Base-by-base conservation (phyloP, 2,113 vertebrate species). In the Psophia crepitans region DNA sequence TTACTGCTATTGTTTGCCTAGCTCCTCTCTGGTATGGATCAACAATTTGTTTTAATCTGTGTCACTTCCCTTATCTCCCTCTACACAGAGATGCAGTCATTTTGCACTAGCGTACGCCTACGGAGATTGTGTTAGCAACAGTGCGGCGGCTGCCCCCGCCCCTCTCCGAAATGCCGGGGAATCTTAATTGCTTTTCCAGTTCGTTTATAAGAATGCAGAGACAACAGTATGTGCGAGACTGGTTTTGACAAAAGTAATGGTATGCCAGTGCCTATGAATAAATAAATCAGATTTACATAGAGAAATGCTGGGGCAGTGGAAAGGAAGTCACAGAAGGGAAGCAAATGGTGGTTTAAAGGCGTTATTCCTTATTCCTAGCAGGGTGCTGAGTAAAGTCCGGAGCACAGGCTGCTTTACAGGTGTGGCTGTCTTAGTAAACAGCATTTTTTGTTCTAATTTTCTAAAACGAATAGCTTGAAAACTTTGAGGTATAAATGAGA, bases 41-140 rank as follows among this genome's bases (percentile, higher is more conserved):
- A 97, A 97, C 98, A 94, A 98, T 98, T 98, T 98, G 98, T 99
- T 98, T 98, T 98, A 98, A 98, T 99, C 98, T 98, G 22, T 98
- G 99, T 98, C 98, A 97, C 97, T 98, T 97, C 98, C 84, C 95
- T 98, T 98, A 97, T 98, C 97, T 98, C 97, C 97, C 98, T 74
- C 90, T 84, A 97, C 97, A 91, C 98, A 96, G 97, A 98, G 98
- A 94, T 85, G 96, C 97, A 96, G 97, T 97, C 97, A 75, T 96
- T 97, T 51, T 85, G 97, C 94, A 91, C 93, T 19, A 51, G 94
- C 93, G 77, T 95, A 89, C 89, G 90, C 97, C 97, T 93, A 80
- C 95, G 43, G 97, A 97, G 98, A 90, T 94, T 39, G 97, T 96
- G 97, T 94, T 96, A 95, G 87, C 87, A 92, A 87, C 93, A 90